Percentiles rank a stretch among this genome's conserved stretches.
Evolutionary conservation across 2,797 vertebrate species (phyloP).

Genomic region (Phrynocephalus guinanensis): DNA sequence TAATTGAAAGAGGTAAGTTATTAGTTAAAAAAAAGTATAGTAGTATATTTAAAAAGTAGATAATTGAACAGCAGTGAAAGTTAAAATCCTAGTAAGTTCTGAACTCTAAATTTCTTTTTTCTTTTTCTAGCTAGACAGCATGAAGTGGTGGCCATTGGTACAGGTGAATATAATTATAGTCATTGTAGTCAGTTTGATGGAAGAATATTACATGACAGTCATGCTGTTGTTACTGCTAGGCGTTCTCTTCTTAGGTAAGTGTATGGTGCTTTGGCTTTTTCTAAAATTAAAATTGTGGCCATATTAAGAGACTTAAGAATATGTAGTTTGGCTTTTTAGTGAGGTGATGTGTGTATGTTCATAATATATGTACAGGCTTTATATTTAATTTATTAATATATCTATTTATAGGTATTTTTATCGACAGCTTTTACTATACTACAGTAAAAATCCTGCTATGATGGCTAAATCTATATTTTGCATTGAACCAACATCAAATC

Average conservation of each 20-base stretch:
- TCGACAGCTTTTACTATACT: constrained; percentile 91
- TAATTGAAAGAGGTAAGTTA: constrained; percentile 87
- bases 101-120: neutral
- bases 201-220: constrained; percentile 89
- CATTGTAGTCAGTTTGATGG: constrained; percentile 77
- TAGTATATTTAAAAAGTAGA: neutral
- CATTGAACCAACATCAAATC: constrained; percentile 76
- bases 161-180: constrained; percentile 87
- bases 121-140: constrained; percentile 69
- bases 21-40: too few species aligned
- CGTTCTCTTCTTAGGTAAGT: constrained; percentile 91
- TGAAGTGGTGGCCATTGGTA: constrained; percentile 91
- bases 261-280: neutral
- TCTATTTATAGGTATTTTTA: constrained; percentile 90
- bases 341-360: neutral
- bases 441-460: constrained; percentile 83
- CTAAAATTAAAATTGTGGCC: neutral
- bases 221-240: constrained; percentile 88
- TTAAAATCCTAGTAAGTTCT: accelerated
- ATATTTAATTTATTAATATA: neutral
- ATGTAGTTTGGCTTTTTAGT: neutral
- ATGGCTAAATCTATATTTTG: constrained; percentile 89
- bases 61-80: neutral
- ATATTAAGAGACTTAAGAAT: neutral
- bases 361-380: neutral